Evolutionary conservation across 2,113 vertebrate genomes (phyloP).

Genomic region (Sterna hirundo): DNA sequence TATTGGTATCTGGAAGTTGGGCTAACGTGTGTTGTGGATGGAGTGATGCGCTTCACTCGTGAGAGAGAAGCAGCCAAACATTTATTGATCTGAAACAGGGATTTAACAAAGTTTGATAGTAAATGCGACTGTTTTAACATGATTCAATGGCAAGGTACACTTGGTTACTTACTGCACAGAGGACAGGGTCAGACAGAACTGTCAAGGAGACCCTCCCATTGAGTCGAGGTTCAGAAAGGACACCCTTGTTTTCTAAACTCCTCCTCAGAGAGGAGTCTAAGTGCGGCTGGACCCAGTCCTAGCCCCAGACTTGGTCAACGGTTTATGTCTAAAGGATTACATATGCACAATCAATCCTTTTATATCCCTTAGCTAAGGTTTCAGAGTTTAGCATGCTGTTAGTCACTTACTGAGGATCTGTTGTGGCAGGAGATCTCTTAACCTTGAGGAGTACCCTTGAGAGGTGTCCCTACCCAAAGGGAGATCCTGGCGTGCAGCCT

Average conservation of each 20-base stretch:
- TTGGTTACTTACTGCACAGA: neutral
- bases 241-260: neutral
- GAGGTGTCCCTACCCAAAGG: no score
- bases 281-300: neutral
- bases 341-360: neutral
- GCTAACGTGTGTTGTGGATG: neutral
- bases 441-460: no score
- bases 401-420: no score
- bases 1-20: neutral
- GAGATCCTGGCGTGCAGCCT: no score
- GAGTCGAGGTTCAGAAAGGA: neutral
- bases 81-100: neutral
- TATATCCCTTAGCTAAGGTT: neutral
- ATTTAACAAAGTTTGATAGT: neutral
- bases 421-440: no score
- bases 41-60: neutral
- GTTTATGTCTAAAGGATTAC: neutral
- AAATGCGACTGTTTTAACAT: neutral
- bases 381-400: no score
- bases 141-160: neutral
- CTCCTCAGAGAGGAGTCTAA: neutral
- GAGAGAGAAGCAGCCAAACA: neutral
- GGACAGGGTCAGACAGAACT: neutral
- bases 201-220: neutral
- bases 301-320: neutral